Evolutionary conservation across 2,797 vertebrate species (phyloP), one percentile per base, ranked within the genome.

Genomic region (Menidia menidia): DNA sequence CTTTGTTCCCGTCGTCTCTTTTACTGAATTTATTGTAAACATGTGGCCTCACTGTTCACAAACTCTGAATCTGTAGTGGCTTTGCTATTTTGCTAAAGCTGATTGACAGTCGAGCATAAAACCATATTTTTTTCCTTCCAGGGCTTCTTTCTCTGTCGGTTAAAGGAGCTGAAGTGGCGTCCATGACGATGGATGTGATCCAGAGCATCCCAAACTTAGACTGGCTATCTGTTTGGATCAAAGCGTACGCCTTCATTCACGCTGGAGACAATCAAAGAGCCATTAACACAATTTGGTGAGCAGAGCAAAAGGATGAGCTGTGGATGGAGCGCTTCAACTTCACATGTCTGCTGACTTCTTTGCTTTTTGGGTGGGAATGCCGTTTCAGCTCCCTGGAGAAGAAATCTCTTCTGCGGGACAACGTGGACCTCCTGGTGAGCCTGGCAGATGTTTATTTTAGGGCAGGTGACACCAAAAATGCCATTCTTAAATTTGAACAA

Each of bases 201-300:
- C 98, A 99, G 92, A 98, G 95, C 15, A 96, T 98, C 75, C 97
- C 97, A 10, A 99, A 98, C 87, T 76, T 99, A 89, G 97, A 99
- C 53, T 99, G 98, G 98, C 96, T 99, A 0, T 98, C 98, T 0
- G 96, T 98, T 60, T 99, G 98, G 98, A 99, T 98, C 87, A 99
- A 99, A 93, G 97, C 97, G 0, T 97, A 99, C 0, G 98, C 98
- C 47, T 99, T 98, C 83, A 97, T 98, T 59, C 97, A 99, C 6
- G 95, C 96, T 18, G 98, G 97, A 10, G 97, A 99, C 87, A 99
- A 99, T 85, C 96, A 97, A 2, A 94, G 97, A 85, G 97, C 98
- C 3, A 99, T 99, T 88, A 99, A 97, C 83, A 98, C 98, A 2
- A 98, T 99, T 80, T 98, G 97, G 98, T 99, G 91, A 96, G 94